Evolutionary conservation across 2,113 vertebrate species (phyloP), one percentile per base, ranked within the genome.

Genomic region (Antechinus stuartii): DNA sequence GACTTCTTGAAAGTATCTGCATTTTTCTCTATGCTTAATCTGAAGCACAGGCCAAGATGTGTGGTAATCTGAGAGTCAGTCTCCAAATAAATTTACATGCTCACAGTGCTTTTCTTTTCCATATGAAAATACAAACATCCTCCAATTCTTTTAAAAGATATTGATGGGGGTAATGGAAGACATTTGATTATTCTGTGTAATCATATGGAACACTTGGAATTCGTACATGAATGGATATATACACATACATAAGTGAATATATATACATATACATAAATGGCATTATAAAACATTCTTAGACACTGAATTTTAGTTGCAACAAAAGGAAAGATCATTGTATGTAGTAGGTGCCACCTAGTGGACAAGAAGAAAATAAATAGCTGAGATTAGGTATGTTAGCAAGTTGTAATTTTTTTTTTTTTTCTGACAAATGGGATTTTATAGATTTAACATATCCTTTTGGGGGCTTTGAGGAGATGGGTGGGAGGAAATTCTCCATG

Each of bases 331-430:
- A 2, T 10, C 11, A 27, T 91, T 93, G 90, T 61, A 90, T 55
- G 35, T 90, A 93, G 76, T 92, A 89, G 92, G 90, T 54, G 52
- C 94, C 92, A 93, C 61, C 0, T 46, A 91, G 42, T 27, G 56
- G 92, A 47, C 14, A 24, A 53, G 23, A 35, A 89, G 93, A 46
- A 49, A 30, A 89, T 96, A 54, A 19, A 91, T 2, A 93, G 91
- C 57, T 92, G 61, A 47, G 55, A 89, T 47, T 2, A 84, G 93
- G 14, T 68, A 49, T 42, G n/a, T 95, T 52, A n/a, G 12, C 26
- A 54, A 93, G n/a, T 42, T 84, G n/a, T 23, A 23, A 84, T 84
- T 84, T 84, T 42, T 84, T 50, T 42, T 42, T 47, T 47, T 47
- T 35, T 84, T 42, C 35, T 84, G n/a, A 23, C 68, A 84, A 84